These are phyloP conservation scores for Phymorhynchus buccinoides DNA, from an alignment of 1,140 invertebrate genomes.

Conservation along the genomic window DNA sequence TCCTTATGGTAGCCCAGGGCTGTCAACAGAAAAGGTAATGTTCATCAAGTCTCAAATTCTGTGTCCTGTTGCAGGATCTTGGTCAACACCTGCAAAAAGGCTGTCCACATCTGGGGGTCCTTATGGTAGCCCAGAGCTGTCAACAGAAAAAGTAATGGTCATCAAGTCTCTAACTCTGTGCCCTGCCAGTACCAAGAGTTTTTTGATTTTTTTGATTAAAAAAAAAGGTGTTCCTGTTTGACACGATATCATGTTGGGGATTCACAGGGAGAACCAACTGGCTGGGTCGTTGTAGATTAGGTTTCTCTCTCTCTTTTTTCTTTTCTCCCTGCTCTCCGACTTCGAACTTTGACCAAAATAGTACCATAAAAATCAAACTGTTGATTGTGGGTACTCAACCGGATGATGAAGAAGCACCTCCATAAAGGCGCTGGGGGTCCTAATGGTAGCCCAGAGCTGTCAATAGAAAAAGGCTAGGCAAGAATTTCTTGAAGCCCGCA, in stretches of 20 bases:
- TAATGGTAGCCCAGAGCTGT: constrained; percentile 90
- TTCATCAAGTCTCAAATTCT: constrained; percentile 99
- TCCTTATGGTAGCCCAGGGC: constrained; percentile 94
- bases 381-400: no score
- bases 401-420: constrained; percentile 93
- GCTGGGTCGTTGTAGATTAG: no score
- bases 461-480: constrained; percentile 85
- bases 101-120: constrained; percentile 95
- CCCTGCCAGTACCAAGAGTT: constrained; percentile 80
- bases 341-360: no score
- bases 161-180: constrained; percentile 93
- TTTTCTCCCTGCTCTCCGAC: no score
- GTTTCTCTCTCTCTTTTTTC: no score
- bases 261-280: no score
- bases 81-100: constrained; percentile 97
- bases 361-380: no score
- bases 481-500: constrained; percentile 96
- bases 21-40: constrained; percentile 40
- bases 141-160: neutral
- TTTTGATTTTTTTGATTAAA: no score
- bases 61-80: constrained; percentile 98
- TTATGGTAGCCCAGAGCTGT: constrained; percentile 90
- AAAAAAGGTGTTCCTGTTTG: neutral
- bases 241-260: no score
- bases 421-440: constrained; percentile 98